Evolutionary conservation across 2,888 invertebrate species (phyloP).

Genomic region (Zootermopsis nevadensis): DNA sequence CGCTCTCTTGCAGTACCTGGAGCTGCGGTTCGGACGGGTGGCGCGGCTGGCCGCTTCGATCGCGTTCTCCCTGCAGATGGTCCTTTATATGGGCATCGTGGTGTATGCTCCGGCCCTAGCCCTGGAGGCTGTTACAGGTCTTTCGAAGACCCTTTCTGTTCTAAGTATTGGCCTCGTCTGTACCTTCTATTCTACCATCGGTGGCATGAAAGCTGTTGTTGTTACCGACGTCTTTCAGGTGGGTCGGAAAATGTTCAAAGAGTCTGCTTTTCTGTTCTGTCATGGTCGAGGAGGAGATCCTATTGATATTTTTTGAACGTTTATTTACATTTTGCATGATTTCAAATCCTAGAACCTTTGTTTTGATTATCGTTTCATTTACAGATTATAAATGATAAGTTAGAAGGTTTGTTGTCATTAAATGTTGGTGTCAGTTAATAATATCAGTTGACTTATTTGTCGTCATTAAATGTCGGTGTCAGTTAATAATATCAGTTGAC

Average conservation of each 20-base stretch:
- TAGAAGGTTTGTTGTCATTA: no score
- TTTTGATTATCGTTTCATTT: no score
- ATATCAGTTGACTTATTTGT: no score
- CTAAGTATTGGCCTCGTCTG: constrained; percentile 80
- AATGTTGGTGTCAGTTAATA: no score
- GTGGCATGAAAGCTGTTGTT: constrained; percentile 92
- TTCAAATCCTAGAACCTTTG: no score
- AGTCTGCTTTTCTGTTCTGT: no score
- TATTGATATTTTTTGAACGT: no score
- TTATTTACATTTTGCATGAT: no score
- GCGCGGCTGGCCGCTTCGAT: constrained; percentile 83
- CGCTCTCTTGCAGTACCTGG: constrained; percentile 77
- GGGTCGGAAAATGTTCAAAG: constrained; percentile 23
- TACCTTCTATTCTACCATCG: constrained; percentile 87
- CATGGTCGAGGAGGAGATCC: no score
- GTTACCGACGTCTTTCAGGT: constrained; percentile 82
- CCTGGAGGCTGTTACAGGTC: constrained; percentile 85
- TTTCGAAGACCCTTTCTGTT: constrained; percentile 78
- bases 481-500: no score
- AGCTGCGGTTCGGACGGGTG: constrained; percentile 82
- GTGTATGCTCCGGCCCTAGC: constrained; percentile 94
- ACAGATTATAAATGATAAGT: no score
- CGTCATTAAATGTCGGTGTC: no score
- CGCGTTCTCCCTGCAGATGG: constrained; percentile 89
- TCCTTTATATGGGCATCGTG: constrained; percentile 91